Evolutionary conservation across 2,888 invertebrate species (phyloP).

Genomic region (Phortica magna): DNA sequence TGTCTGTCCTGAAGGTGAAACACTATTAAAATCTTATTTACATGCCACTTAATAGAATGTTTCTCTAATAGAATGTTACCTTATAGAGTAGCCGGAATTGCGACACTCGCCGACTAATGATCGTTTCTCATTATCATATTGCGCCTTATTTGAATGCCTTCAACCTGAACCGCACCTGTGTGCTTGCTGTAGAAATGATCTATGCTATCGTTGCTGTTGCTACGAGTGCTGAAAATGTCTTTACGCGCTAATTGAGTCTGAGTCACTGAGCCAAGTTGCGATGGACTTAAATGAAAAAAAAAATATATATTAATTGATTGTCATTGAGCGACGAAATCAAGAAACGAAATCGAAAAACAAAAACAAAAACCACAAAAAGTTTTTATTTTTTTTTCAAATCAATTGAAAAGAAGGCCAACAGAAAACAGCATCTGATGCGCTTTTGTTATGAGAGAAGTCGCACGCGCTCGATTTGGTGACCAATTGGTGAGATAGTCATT

Average conservation of each 20-base stretch:
- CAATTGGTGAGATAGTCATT: slow-evolving; percentile 9
- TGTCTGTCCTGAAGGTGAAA: too few species aligned
- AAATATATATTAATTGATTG: slow-evolving; percentile 61
- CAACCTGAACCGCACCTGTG: slow-evolving; percentile 45
- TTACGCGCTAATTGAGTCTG: slow-evolving; percentile 70
- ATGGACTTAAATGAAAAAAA: slow-evolving; percentile 53
- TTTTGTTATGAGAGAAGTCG: background rate
- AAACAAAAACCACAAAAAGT: background rate
- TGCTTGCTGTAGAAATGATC: slow-evolving; percentile 60
- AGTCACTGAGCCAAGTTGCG: slow-evolving; percentile 50
- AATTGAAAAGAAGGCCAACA: slow-evolving; percentile 31
- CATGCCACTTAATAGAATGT: too few species aligned
- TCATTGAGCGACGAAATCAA: background rate
- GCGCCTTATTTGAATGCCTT: background rate
- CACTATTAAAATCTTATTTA: too few species aligned
- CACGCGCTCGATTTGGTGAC: slow-evolving; percentile 30
- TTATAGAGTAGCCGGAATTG: too few species aligned
- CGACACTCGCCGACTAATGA: too few species aligned
- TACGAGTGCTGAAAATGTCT: slow-evolving; percentile 56
- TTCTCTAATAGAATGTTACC: too few species aligned
- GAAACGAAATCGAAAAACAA: background rate
- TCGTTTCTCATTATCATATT: background rate
- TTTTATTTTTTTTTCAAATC: background rate
- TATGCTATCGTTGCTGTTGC: slow-evolving; percentile 44
- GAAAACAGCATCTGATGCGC: slow-evolving; percentile 7